phyloP scores from a whole-genome alignment of 92 coral and sea anemone genomes.

The Metridium senile region DNA sequence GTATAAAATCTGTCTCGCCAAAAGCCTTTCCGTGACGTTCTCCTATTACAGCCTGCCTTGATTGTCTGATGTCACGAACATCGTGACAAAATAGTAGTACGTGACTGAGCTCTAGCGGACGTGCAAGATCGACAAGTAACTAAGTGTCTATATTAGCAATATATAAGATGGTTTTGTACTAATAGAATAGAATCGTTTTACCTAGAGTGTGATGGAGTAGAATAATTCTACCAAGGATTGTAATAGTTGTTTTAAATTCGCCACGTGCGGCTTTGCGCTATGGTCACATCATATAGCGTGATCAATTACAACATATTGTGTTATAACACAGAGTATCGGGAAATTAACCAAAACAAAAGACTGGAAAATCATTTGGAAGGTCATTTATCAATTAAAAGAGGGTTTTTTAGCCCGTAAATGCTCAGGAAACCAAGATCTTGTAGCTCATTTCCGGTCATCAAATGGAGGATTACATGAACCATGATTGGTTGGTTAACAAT shows the following conservation, averaged over 20 bases:
- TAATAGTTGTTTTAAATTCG: not conserved
- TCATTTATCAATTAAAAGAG: conserved; percentile 12
- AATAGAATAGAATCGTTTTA: too few species aligned
- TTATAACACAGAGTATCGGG: not conserved
- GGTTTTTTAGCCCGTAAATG: conserved; percentile 9
- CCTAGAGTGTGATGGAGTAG: too few species aligned
- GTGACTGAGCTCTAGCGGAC: too few species aligned
- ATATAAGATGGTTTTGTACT: too few species aligned
- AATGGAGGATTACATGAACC: not conserved
- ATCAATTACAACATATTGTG: not conserved
- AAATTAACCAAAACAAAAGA: not conserved
- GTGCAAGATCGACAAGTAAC: too few species aligned
- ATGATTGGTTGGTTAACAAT: conserved; percentile 49
- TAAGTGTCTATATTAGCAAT: too few species aligned
- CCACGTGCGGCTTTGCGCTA: not conserved
- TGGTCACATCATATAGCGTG: not conserved
- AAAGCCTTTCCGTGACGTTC: not conserved
- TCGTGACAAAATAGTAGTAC: too few species aligned
- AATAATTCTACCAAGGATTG: too few species aligned
- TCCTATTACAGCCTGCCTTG: not conserved
- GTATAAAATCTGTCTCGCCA: not conserved
- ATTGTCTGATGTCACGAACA: not conserved
- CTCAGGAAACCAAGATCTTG: conserved; percentile 37
- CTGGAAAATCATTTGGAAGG: conserved; percentile 6
- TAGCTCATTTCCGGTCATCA: conserved; percentile 46